phyloP scores from a whole-genome alignment of 2,888 invertebrate species.

The Timema cristinae region DNA sequence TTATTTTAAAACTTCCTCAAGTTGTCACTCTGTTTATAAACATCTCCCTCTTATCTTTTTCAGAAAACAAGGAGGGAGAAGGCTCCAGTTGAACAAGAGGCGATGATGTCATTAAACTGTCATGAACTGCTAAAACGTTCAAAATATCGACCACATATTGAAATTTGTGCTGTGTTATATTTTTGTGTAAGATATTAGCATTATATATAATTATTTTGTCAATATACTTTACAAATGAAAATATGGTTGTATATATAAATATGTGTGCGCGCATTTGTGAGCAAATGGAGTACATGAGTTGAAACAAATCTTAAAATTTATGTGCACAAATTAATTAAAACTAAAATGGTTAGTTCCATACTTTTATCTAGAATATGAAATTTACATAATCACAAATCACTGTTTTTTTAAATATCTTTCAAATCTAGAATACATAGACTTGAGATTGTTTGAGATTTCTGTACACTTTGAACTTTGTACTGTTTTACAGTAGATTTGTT shows the following conservation, averaged over 20 bases:
- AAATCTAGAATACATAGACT: slow-evolving; percentile 17
- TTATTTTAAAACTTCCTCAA: no score
- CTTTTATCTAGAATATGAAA: no score
- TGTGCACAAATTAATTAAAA: slow-evolving; percentile 10
- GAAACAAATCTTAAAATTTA: slow-evolving; percentile 11
- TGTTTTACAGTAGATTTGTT: slow-evolving; percentile 26
- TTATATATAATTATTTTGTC: slow-evolving; percentile 30
- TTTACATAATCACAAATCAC: neutral
- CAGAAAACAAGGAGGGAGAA: slow-evolving; percentile 30
- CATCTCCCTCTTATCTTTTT: slow-evolving; percentile 20
- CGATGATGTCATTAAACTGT: neutral
- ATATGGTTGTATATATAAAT: slow-evolving; percentile 20
- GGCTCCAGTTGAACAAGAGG: slow-evolving; percentile 31
- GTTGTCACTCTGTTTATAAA: neutral
- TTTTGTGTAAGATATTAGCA: slow-evolving; percentile 35
- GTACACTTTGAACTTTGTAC: slow-evolving; percentile 12
- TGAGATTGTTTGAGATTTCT: slow-evolving; percentile 5
- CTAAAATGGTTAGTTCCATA: no score
- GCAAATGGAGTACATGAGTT: slow-evolving; percentile 9
- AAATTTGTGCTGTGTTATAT: slow-evolving; percentile 35
- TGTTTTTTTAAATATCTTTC: slow-evolving; percentile 19
- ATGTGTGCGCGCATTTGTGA: slow-evolving; percentile 18
- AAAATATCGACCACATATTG: slow-evolving; percentile 30
- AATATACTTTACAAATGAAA: slow-evolving; percentile 26
- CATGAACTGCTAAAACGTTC: slow-evolving; percentile 26